A percentile compares a stretch with the other conserved stretches of the same genome.
phyloP scores from a whole-genome alignment of 2,888 invertebrate species.

The Epinotia brunnichana region DNA sequence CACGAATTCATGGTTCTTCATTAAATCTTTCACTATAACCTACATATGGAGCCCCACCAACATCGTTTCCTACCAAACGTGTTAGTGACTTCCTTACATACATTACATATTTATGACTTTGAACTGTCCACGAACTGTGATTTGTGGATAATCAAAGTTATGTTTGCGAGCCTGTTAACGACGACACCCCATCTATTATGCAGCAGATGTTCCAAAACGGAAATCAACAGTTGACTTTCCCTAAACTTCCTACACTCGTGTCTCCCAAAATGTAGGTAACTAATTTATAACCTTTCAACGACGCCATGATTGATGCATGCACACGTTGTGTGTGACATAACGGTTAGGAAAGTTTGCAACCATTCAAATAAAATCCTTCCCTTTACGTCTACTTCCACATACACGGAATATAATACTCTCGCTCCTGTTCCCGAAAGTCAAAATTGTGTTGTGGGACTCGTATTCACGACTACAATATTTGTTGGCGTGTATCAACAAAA shows the following conservation, averaged over 20 bases:
- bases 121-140: background rate
- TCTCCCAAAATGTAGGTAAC: conserved; percentile 16
- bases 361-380: background rate
- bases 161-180: background rate
- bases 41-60: background rate
- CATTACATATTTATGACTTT: background rate
- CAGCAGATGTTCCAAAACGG: conserved; percentile 19
- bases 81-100: background rate
- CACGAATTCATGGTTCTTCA: too few relatives aligned
- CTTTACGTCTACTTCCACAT: too few relatives aligned
- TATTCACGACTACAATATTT: too few relatives aligned
- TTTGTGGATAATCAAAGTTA: conserved; percentile 12
- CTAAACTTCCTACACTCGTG: conserved; percentile 18
- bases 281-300: conserved; percentile 26
- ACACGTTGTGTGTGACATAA: background rate
- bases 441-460: too few relatives aligned
- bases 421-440: too few relatives aligned
- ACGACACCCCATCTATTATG: conserved; percentile 12
- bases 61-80: background rate
- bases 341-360: background rate
- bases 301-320: background rate
- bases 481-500: too few relatives aligned
- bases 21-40: background rate
- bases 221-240: conserved; percentile 21
- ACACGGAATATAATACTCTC: too few relatives aligned